Evolutionary conservation across 2,113 vertebrate species (phyloP), one percentile per base, ranked within the genome.

Genomic region (Leptodactylus fuscus): DNA sequence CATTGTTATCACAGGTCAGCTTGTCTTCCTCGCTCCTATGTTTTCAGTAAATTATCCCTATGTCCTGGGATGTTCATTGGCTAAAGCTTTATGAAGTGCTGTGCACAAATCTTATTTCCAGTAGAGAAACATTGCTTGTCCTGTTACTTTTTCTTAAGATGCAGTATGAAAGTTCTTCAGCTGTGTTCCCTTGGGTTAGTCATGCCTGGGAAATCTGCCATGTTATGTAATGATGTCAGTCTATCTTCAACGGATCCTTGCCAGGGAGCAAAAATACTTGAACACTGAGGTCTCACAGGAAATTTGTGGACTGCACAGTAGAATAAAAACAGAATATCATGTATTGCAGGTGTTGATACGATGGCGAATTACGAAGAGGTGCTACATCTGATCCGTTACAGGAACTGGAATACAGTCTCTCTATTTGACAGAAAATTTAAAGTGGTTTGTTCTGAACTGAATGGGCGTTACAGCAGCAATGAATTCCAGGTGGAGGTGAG

Each of bases 391-490:
- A 94, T 98, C 41, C 97, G 91, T 81, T 99, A 99, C 89, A 94
- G 97, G 86, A 98, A 99, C 92, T 98, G 97, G 97, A 96, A 95
- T 88, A 91, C 95, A 0, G 93, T 95, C 73, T 92, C 97, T 0
- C 93, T 99, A 79, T 98, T 99, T 0, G 98, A 99, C 92, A 94
- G 98, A 34, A 99, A 96, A 70, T 99, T 99, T 93, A 98, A 96
- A 58, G 91, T 99, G 51, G 91, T 97, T 83, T 99, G 98, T 91
- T 99, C 98, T 0, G 98, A 99, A 79, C 96, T 99, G 36, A 99
- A 98, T 4, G 97, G 98, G 0, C 98, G 98, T 88, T 99, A 99
- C 8, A 93, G 97, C 92, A 99, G 98, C 95, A 99, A 98, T 0
- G 97, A 98, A 69, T 99, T 99, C 87, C 94, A 96, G 84, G 97